Base-by-base conservation (phyloP, 2,888 invertebrate genomes). In the Caenorhabditis panamensis region DNA sequence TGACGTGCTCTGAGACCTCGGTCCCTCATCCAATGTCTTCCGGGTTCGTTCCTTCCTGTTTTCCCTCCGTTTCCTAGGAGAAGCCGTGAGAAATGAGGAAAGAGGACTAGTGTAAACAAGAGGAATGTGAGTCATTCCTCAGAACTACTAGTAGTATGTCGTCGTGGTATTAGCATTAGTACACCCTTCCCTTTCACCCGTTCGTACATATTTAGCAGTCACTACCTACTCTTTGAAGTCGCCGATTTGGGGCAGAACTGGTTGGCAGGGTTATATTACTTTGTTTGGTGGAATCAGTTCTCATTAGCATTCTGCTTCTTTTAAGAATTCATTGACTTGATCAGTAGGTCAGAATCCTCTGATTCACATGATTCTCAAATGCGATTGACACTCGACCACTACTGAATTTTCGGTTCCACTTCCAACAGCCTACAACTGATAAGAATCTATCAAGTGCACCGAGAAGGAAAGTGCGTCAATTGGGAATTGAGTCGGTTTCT, bases 71-170 rank as follows among this genome's bases (percentile, higher is more conserved):
- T 66, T 41, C 69, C 61, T 24, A 28, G 69, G 61, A 31, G 61
- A 61, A 69, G 22, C 20, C 41, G 61, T 69, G 69, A 16, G 69
- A 69, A 24, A 31, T 28, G n/a, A 36, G 22, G 0, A 20, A 5
- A n/a, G n/a, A n/a, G n/a, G n/a, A n/a, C n/a, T n/a, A n/a, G 31
- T 47, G 47, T 58, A 47, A 67, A 67, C 58, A 67, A 47, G 26
- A 28, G 36, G 24, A 3, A 53, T 6, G 44, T 44, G 56, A 67
- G 20, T 67, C 44, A 44, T 41, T 49, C 36, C n/a, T n/a, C n/a
- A n/a, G n/a, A n/a, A n/a, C 20, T 28, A 54, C 36, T n/a, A 54
- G 37, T 26, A n/a, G n/a, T n/a, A n/a, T n/a, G n/a, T n/a, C n/a
- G n/a, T n/a, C n/a, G n/a, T n/a, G 51, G 41, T 66, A 41, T 44